A percentile compares a stretch with the other conserved stretches of the same genome.
Evolutionary conservation across 2,797 vertebrate species (phyloP).

Genomic region (Sandelia bainsii): DNA sequence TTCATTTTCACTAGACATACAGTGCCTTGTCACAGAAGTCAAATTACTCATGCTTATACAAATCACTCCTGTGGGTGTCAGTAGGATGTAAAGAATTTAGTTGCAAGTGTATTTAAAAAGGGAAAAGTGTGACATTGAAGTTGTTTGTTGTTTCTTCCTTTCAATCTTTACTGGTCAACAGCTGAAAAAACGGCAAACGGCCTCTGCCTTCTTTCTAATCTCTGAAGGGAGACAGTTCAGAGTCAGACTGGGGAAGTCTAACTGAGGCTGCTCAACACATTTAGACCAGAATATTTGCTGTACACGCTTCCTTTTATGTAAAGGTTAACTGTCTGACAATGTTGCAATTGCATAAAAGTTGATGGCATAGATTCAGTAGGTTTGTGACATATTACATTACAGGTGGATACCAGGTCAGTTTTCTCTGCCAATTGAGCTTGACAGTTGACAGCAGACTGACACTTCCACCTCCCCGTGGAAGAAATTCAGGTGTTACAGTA

Average conservation of each 20-base stretch:
- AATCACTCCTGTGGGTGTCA: background rate
- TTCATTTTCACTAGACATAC: background rate
- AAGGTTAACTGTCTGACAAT: background rate
- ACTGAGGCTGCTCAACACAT: background rate
- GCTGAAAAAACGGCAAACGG: background rate
- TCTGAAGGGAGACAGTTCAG: background rate
- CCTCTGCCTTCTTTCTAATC: background rate
- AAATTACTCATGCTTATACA: too few relatives aligned
- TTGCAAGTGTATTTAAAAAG: background rate
- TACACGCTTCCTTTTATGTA: background rate
- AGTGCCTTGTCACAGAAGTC: too few relatives aligned
- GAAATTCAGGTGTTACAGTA: too few relatives aligned
- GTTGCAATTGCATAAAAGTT: background rate
- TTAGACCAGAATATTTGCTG: background rate
- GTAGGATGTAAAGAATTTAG: background rate
- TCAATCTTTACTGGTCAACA: background rate
- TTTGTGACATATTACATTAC: too few relatives aligned
- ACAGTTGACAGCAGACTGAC: too few relatives aligned
- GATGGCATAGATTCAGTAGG: background rate
- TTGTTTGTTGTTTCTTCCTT: too few relatives aligned
- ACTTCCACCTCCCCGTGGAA: too few relatives aligned
- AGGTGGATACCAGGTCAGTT: too few relatives aligned
- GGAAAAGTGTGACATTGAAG: background rate
- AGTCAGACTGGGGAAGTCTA: background rate
- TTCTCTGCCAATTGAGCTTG: too few relatives aligned